These are phyloP conservation scores for Limnothrissa miodon DNA, from an alignment of 2,113 vertebrate species.

Conservation along the genomic window DNA sequence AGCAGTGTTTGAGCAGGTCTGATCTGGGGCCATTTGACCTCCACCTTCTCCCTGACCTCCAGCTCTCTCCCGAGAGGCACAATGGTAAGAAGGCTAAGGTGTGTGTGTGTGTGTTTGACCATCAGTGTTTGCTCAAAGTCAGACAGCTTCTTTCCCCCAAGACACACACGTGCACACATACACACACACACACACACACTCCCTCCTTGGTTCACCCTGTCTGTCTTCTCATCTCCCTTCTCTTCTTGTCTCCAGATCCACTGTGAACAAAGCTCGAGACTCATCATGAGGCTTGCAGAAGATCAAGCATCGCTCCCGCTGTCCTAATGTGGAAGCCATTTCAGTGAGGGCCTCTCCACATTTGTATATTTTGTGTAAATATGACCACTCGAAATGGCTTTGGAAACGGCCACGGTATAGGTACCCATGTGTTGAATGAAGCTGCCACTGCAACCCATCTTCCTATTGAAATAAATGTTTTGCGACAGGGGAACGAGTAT, in stretches of 20 bases:
- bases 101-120: slow-evolving; percentile 48
- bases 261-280: not conserved
- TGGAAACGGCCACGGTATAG: not conserved
- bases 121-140: not conserved
- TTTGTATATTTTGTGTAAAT: slow-evolving; percentile 16
- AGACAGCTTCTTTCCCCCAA: slow-evolving; percentile 59
- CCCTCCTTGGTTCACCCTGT: slow-evolving; percentile 26
- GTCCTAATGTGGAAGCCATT: not conserved
- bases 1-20: slow-evolving; percentile 60
- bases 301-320: not conserved
- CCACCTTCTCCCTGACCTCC: slow-evolving; percentile 80
- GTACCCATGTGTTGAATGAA: not conserved
- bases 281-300: not conserved
- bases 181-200: slow-evolving; percentile 50
- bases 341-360: slow-evolving; percentile 6
- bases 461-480: slow-evolving; percentile 15
- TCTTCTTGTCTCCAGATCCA: not conserved
- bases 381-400: not conserved
- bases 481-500: not conserved
- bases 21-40: slow-evolving; percentile 74
- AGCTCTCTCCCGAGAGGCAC: slow-evolving; percentile 61
- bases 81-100: slow-evolving; percentile 48
- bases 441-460: not conserved
- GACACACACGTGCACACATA: slow-evolving; percentile 68
- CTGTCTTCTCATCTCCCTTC: not conserved